Evolutionary conservation across 2,797 vertebrate genomes (phyloP).

Genomic region (Eulemur mongoz): DNA sequence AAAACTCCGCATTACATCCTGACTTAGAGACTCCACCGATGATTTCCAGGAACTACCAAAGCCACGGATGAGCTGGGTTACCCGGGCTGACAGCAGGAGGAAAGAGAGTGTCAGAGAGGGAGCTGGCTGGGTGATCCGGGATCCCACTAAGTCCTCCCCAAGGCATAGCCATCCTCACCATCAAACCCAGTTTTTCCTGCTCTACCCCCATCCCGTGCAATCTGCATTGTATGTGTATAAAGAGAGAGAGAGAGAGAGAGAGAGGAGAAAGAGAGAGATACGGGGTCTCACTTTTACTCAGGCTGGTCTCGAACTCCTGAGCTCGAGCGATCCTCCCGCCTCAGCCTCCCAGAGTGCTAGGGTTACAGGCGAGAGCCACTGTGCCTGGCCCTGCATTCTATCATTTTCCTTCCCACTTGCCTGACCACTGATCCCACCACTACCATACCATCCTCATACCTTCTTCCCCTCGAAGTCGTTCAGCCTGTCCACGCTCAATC

Average conservation of each 20-base stretch:
- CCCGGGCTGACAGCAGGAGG: constrained; percentile 84
- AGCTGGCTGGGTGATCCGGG: neutral
- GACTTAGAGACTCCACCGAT: constrained; percentile 93
- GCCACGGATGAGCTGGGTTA: constrained; percentile 92
- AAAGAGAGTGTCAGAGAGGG: neutral
- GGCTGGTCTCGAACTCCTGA: too few species aligned
- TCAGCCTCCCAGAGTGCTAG: too few species aligned
- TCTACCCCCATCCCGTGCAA: neutral
- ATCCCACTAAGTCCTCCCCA: neutral
- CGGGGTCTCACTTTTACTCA: too few species aligned
- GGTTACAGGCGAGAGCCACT: too few species aligned
- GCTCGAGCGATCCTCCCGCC: too few species aligned
- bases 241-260: too few species aligned
- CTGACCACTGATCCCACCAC: neutral
- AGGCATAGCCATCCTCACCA: neutral
- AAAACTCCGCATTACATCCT: constrained; percentile 96
- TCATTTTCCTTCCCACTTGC: neutral
- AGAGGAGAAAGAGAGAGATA: too few species aligned
- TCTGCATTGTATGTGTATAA: neutral
- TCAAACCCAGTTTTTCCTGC: neutral
- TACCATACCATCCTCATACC: constrained; percentile 80
- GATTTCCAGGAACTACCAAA: constrained; percentile 94
- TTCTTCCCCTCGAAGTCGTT: constrained; percentile 93
- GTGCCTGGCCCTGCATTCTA: too few species aligned
- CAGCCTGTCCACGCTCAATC: constrained; percentile 93